These are phyloP conservation scores for Thereuonema tuberculata DNA, from an alignment of 1,140 invertebrate genomes.

Conservation along the genomic window DNA sequence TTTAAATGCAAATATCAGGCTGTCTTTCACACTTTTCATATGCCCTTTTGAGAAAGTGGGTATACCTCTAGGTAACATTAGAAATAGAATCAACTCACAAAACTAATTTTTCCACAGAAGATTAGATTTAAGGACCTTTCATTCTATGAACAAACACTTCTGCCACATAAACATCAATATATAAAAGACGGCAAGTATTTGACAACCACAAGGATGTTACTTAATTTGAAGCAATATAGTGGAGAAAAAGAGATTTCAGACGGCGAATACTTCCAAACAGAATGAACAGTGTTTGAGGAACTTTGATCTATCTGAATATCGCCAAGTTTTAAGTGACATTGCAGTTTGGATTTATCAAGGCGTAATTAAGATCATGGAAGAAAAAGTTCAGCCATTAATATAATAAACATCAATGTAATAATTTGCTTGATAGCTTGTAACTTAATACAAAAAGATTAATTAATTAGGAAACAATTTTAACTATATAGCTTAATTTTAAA, in stretches of 20 bases:
- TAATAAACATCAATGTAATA: not conserved
- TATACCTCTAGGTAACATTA: too few relatives aligned
- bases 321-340: constrained; percentile 65
- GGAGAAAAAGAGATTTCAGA: constrained; percentile 74
- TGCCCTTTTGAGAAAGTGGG: too few relatives aligned
- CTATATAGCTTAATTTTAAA: not conserved
- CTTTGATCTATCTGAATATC: constrained; percentile 83
- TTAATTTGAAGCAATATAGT: constrained; percentile 90
- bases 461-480: not conserved
- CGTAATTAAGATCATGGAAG: constrained; percentile 55
- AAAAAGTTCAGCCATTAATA: constrained; percentile 65
- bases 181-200: not conserved
- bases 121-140: too few relatives aligned
- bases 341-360: constrained; percentile 75
- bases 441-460: not conserved
- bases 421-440: not conserved
- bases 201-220: constrained; percentile 66
- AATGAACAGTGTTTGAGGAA: constrained; percentile 85
- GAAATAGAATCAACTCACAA: too few relatives aligned
- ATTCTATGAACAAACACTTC: not conserved
- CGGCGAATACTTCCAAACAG: constrained; percentile 76
- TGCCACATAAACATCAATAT: not conserved
- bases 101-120: too few relatives aligned
- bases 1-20: too few relatives aligned
- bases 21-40: too few relatives aligned